Evolutionary conservation across 1,140 invertebrate species (phyloP), one percentile per base, ranked within the genome.

Genomic region (Anastrepha obliqua): DNA sequence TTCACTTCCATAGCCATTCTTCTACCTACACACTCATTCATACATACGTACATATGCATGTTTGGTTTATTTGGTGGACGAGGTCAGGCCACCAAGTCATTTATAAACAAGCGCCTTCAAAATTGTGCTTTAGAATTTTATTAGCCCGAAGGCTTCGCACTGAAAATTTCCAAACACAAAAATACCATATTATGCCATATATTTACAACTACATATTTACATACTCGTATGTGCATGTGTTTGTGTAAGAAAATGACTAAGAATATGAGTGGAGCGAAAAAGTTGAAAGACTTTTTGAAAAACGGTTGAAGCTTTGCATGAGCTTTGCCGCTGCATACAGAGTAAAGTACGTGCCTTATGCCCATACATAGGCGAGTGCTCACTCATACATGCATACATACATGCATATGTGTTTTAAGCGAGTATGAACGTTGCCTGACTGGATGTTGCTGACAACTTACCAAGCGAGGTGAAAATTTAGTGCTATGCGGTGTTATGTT

Each of bases 31-130:
- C 29, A 9, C 8, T 1, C 15, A 74, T 11, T 47, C 5, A 17
- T 42, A 74, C 42, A 44, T 42, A 74, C 13, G 39, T 29, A 11
- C 7, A 39, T 29, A 39, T 20, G 39, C 65, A 39, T 29, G 1
- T 81, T 81, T 55, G 15, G n/a, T 17, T 29, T 81, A 17, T 47
- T 58, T 9, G 6, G 74, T 58, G 7, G 74, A 51, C 74, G 51
- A 81, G 74, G 74, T 81, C 74, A 81, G n/a, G 47, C 74, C 74
- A 81, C 7, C 74, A 51, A 81, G 74, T 51, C 74, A 81, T 42
- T 81, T 81, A 81, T 55, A 81, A 81, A 20, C 74, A 47, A 81
- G 74, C 74, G 55, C 74, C 74, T 81, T 81, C 74, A 81, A 81
- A 81, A 81, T 55, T 81, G 74, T 81, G 44, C 74, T 81, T 81